Conservation (phyloP, 1,140 invertebrate genomes). For the Neelides sp. region DNA sequence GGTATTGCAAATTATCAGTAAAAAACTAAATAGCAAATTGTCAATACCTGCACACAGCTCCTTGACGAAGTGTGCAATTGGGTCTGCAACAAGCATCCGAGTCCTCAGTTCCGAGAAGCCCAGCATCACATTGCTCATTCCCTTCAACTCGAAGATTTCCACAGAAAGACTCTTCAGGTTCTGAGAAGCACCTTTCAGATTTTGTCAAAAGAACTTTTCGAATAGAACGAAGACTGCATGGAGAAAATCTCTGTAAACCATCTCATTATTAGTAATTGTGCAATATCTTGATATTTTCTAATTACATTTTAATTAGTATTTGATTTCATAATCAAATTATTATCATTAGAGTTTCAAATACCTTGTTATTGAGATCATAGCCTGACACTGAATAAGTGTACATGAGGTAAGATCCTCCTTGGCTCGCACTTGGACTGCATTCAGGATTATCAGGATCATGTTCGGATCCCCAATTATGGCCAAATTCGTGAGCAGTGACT, state of each 20-base stretch:
- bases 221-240: slow-evolving; percentile 82
- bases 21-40: slow-evolving; percentile 13
- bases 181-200: slow-evolving; percentile 79
- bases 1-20: slow-evolving; percentile 5
- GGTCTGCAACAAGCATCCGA: slow-evolving; percentile 85
- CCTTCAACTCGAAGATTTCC: slow-evolving; percentile 85
- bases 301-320: slow-evolving; percentile 3
- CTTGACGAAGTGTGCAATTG: slow-evolving; percentile 72
- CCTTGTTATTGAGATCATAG: slow-evolving; percentile 93
- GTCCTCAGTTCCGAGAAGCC: slow-evolving; percentile 78
- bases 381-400: slow-evolving; percentile 95
- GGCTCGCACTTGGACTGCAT: slow-evolving; percentile 80
- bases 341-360: slow-evolving; percentile 34
- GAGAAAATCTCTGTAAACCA: slow-evolving; percentile 69
- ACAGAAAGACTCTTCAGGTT: slow-evolving; percentile 87
- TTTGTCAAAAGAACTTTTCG: slow-evolving; percentile 83
- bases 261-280: background rate
- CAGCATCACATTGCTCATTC: slow-evolving; percentile 87
- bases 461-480: slow-evolving; percentile 79
- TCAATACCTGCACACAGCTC: slow-evolving; percentile 64
- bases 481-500: slow-evolving; percentile 91
- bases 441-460: slow-evolving; percentile 89
- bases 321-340: background rate
- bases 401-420: slow-evolving; percentile 92
- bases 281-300: background rate